Evolutionary conservation across 2,113 vertebrate species (phyloP).

Genomic region (Eubucco bourcierii): DNA sequence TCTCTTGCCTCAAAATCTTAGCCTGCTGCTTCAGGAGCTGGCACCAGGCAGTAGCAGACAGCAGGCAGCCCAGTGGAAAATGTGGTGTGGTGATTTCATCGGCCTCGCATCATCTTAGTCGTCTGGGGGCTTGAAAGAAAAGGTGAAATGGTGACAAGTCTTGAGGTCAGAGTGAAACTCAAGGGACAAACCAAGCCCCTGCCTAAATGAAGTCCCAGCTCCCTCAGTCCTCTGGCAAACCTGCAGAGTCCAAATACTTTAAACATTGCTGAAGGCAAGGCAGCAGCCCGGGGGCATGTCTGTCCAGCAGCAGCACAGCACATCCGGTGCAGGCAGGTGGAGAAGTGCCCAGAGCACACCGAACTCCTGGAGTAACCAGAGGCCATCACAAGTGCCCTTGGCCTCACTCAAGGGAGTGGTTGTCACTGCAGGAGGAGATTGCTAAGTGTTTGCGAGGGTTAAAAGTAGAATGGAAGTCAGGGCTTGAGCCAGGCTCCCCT

Average conservation of each 20-base stretch:
- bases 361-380: neutral
- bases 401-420: neutral
- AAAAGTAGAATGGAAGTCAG: neutral
- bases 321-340: neutral
- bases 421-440: neutral
- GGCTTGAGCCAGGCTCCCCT: neutral
- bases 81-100: neutral
- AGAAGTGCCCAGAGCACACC: neutral
- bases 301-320: neutral
- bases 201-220: neutral
- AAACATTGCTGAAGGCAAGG: neutral
- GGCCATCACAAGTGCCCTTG: neutral
- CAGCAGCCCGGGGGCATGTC: neutral
- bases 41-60: rapidly evolving
- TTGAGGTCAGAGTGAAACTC: neutral
- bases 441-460: neutral
- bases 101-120: neutral
- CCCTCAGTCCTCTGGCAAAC: neutral
- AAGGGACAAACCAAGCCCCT: neutral
- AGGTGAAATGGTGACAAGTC: neutral
- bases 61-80: neutral
- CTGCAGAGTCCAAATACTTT: neutral
- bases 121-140: neutral
- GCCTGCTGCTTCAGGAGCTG: neutral
- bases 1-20: neutral